Evolutionary conservation across 2,888 invertebrate genomes (phyloP).

Genomic region (Leptura quadrifasciata): DNA sequence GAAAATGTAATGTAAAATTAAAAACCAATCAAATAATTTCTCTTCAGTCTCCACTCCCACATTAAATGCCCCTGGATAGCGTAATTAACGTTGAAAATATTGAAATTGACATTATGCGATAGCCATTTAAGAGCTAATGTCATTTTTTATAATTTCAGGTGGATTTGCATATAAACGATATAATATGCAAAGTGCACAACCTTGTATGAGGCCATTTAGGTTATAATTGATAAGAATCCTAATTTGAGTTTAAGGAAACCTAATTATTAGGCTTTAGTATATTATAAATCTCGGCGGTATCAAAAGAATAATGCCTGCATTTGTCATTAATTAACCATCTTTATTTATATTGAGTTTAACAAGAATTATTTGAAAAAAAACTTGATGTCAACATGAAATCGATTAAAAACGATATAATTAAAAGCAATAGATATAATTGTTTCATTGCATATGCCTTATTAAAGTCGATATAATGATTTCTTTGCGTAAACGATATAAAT

Average conservation of each 20-base stretch:
- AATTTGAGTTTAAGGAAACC: slow-evolving; percentile 39
- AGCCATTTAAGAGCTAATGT: slow-evolving; percentile 40
- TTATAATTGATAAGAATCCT: slow-evolving; percentile 58
- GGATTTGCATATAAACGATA: slow-evolving; percentile 62
- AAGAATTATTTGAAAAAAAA: slow-evolving; percentile 25
- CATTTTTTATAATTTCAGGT: slow-evolving; percentile 52
- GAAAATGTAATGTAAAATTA: slow-evolving; percentile 23
- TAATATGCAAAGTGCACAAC: slow-evolving; percentile 60
- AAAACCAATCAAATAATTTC: slow-evolving; percentile 27
- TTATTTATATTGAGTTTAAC: slow-evolving; percentile 12
- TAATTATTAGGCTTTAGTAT: slow-evolving; percentile 29
- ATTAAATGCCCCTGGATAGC: slow-evolving; percentile 9
- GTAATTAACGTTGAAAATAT: slow-evolving; percentile 36
- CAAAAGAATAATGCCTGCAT: slow-evolving; percentile 18
- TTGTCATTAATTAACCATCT: slow-evolving; percentile 8
- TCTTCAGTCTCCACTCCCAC: slow-evolving; percentile 25
- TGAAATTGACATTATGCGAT: slow-evolving; percentile 29
- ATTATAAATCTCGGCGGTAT: slow-evolving; percentile 29
- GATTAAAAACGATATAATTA: slow-evolving; percentile 48
- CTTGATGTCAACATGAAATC: slow-evolving; percentile 33
- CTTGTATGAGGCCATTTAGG: slow-evolving; percentile 58
- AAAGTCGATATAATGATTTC: slow-evolving; percentile 61
- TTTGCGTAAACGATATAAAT: slow-evolving; percentile 64
- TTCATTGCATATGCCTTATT: slow-evolving; percentile 57
- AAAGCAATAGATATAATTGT: slow-evolving; percentile 60